A percentile compares a stretch with the other conserved stretches of the same genome.
Conservation (phyloP, 2,888 invertebrate species). For the Tillus elongatus region DNA sequence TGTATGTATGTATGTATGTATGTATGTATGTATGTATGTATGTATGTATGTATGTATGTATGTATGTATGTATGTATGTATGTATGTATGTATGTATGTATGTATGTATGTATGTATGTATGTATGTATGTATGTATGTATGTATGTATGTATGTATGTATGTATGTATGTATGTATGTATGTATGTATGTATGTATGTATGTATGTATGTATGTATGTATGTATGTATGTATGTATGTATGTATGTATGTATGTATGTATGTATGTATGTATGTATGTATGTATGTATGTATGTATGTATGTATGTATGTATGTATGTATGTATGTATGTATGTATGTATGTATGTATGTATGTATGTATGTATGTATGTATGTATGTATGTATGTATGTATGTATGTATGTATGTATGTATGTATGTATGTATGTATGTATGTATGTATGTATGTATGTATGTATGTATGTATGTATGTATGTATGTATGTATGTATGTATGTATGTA, state of each 20-base stretch:
- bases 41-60: neutral
- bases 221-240: constrained; percentile 2
- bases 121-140: neutral
- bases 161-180: neutral
- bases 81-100: constrained; percentile 2
- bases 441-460: no score
- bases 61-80: constrained; percentile 1
- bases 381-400: constrained; percentile 2
- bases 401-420: neutral
- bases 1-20: no score
- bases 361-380: constrained; percentile 2
- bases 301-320: neutral
- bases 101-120: constrained; percentile 2
- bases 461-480: no score
- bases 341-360: constrained; percentile 2
- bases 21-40: no score
- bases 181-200: neutral
- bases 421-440: neutral
- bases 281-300: neutral
- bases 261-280: neutral
- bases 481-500: no score
- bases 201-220: constrained; percentile 2
- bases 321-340: constrained; percentile 2
- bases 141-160: neutral
- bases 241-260: constrained; percentile 2